Base-by-base conservation (phyloP, 2,797 vertebrate genomes). In the Phaenicophaeus curvirostris region DNA sequence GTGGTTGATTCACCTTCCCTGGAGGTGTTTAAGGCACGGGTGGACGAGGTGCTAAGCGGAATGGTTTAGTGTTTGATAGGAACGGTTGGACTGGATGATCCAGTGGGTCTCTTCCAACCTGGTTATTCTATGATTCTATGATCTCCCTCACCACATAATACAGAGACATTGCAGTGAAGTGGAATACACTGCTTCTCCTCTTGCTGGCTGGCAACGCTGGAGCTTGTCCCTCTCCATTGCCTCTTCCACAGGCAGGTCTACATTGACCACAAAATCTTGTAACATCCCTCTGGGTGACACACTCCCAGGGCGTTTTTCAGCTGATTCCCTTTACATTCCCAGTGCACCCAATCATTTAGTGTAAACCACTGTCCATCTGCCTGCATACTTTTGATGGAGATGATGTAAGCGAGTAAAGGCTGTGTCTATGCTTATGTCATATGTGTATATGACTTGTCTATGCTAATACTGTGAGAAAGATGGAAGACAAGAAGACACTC, bases 181-280 rank as follows among this genome's bases (percentile, higher is more conserved):
- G 44, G 23, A 59, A 66, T 27, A 59, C 31, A 5, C 11, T 21
- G 8, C 39, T 55, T 20, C 21, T 55, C 19, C 21, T 54, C 48
- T 46, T 6, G 0, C 15, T 67, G 62, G 8, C 53, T 85, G 66
- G 9, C 2, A 7, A 50, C 75, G 54, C 18, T 2, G 31, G 30
- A 28, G n/a, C 67, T 44, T 33, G 33, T 57, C 21, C 83, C 25
- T 44, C 20, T 42, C 25, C 25, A 35, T 21, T 0, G 0, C 28
- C 44, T 15, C 15, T n/a, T 75, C 58, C 51, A 20, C 2, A 1
- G 53, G 41, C 75, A 75, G 44, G 6, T 75, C 62, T 61, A 0
- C 19, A 44, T 0, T 63, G 44, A n/a, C n/a, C 54, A 55, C 10
- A 39, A 51, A 35, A 54, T 11, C 48, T 30, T 20, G 8, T 39